Evolutionary conservation across 2,888 invertebrate genomes (phyloP).

Genomic region (Apocheima hispidaria): DNA sequence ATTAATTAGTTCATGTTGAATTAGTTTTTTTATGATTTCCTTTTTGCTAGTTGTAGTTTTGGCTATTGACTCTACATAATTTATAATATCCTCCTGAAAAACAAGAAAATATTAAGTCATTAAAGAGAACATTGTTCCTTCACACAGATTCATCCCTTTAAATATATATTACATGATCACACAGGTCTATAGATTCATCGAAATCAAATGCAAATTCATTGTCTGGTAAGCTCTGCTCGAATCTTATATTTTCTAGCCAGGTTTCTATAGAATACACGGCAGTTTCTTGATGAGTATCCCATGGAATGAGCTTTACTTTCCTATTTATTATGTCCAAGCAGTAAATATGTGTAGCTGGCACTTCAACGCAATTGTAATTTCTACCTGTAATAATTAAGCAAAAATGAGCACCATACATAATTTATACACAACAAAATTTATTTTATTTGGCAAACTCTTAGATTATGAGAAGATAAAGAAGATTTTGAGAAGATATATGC

Average conservation of each 20-base stretch:
- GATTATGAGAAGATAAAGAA: no score
- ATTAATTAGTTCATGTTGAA: constrained; percentile 65
- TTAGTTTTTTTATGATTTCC: constrained; percentile 69
- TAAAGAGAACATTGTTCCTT: neutral
- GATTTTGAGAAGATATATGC: no score
- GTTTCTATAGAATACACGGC: constrained; percentile 56
- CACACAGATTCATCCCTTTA: no score
- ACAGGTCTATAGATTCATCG: constrained; percentile 46
- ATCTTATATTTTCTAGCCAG: constrained; percentile 64
- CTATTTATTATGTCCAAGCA: constrained; percentile 72
- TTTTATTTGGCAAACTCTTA: no score
- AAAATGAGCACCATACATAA: constrained; percentile 29
- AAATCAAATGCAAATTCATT: constrained; percentile 62
- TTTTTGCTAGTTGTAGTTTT: constrained; percentile 56
- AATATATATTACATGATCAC: constrained; percentile 55
- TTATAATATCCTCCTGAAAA: constrained; percentile 65
- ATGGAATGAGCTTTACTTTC: constrained; percentile 65
- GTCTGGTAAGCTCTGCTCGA: constrained; percentile 69
- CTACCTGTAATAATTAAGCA: constrained; percentile 61
- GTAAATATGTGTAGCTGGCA: constrained; percentile 88
- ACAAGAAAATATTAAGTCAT: neutral
- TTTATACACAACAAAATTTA: no score
- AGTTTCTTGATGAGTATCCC: constrained; percentile 54
- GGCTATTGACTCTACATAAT: constrained; percentile 59
- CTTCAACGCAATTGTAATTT: constrained; percentile 82